These are phyloP conservation scores for Microchrysa polita DNA, from an alignment of 2,888 invertebrate genomes.

Conservation along the genomic window DNA sequence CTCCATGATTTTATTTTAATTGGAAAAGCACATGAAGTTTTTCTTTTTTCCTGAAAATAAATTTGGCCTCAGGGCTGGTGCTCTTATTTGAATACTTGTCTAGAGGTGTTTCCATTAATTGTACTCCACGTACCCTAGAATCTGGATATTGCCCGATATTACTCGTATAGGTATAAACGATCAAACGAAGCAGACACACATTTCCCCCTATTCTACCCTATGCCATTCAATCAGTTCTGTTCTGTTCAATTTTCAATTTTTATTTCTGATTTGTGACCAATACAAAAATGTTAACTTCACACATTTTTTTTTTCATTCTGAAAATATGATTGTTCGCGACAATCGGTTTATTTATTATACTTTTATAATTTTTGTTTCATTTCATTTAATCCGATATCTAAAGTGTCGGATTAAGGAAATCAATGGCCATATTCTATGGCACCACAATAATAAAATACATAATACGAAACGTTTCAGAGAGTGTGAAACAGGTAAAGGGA, in stretches of 20 bases:
- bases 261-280: slow-evolving; percentile 1
- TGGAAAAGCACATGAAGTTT: too few species aligned
- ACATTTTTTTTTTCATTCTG: background rate
- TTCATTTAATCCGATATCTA: slow-evolving; percentile 31
- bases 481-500: too few species aligned
- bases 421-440: slow-evolving; percentile 24
- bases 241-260: background rate
- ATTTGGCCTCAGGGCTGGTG: too few species aligned
- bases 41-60: too few species aligned
- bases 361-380: slow-evolving; percentile 41
- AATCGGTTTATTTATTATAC: slow-evolving; percentile 34
- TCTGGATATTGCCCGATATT: too few species aligned
- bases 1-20: too few species aligned
- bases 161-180: too few species aligned
- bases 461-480: background rate
- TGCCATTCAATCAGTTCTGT: background rate
- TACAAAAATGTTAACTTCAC: background rate
- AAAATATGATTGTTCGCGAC: slow-evolving; percentile 41
- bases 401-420: slow-evolving; percentile 39
- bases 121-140: too few species aligned
- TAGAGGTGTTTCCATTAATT: too few species aligned
- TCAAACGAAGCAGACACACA: too few species aligned
- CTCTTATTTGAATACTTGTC: too few species aligned
- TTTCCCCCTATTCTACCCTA: background rate
- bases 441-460: background rate